Base-by-base conservation (phyloP, 2,888 invertebrate species). In the Tachina grossa region DNA sequence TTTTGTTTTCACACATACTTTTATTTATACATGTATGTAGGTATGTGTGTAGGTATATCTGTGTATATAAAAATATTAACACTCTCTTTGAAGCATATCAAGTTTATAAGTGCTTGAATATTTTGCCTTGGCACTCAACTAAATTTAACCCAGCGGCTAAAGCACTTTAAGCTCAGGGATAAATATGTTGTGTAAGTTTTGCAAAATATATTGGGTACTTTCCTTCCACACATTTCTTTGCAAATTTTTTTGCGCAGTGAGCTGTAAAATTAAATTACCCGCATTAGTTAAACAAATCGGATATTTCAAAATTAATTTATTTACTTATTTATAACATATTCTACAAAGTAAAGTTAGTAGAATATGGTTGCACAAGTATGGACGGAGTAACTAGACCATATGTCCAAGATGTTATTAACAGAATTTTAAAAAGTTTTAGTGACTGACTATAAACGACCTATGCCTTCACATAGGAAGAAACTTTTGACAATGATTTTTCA, bases 71-170 rank as follows among this genome's bases (percentile, higher is more conserved):
- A 13, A 69, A 76, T 68, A 71, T 57, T 65, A 72, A 66, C 31
- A 66, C 51, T 66, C 80, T 65, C 49, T 5, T 43, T 31, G 49
- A 72, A 74, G 43, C 59, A 66, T 49, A 49, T 57, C 66, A 80
- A 80, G 57, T 68, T 80, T 85, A 75, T 57, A 77, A 86, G 83
- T 86, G 86, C 77, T 83, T 61, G 43, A 76, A 75, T 71, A 77
- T 84, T 86, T 86, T 79, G 87, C 86, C 85, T 87, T 87, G 87
- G 87, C 86, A 87, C 86, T 85, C 83, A 86, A 83, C 83, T 68
- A 75, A 2, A 2, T 22, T 16, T 51, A 78, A 84, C 66, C 79
- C 79, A 76, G 66, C 57, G 59, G 66, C 80, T 65, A 66, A 66
- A 74, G 51, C n/a, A 76, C 68, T 63, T 75, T 22, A 69, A 69